Percentiles rank a stretch among this genome's conserved stretches.
Evolutionary conservation across 2,888 invertebrate species (phyloP).

Genomic region (Ptychoptera albimana): DNA sequence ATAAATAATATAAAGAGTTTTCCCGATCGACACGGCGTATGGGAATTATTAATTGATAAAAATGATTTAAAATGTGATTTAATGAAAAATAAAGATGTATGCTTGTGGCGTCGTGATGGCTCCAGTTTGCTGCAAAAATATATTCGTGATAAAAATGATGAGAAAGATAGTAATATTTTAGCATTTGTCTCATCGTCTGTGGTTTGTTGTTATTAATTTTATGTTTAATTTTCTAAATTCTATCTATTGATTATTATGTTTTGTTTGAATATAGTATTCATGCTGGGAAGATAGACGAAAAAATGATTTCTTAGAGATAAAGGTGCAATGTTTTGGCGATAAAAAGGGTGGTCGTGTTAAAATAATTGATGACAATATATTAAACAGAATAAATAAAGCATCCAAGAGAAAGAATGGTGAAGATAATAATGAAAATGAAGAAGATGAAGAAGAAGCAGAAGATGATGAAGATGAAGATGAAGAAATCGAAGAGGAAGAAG

Average conservation of each 20-base stretch:
- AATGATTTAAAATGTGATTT: conserved; percentile 23
- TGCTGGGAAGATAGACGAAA: conserved; percentile 29
- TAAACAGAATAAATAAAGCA: conserved; percentile 8
- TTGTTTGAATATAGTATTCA: conserved; percentile 21
- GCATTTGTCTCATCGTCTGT: conserved; percentile 29
- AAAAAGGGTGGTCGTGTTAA: conserved; percentile 19
- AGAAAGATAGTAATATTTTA: conserved; percentile 18
- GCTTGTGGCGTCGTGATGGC: conserved; percentile 29
- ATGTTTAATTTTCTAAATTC: not conserved
- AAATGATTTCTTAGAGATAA: conserved; percentile 23
- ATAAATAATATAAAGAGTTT: conserved; percentile 9
- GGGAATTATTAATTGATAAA: conserved; percentile 16
- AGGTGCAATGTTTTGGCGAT: conserved; percentile 21
- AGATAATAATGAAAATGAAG: conserved; percentile 15
- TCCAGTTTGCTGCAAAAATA: conserved; percentile 28
- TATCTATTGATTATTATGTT: not conserved
- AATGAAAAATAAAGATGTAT: conserved; percentile 22
- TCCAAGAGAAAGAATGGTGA: conserved; percentile 11
- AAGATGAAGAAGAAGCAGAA: conserved; percentile 12
- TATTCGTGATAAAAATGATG: conserved; percentile 23
- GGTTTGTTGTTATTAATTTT: conserved; percentile 17
- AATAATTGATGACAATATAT: conserved; percentile 15
- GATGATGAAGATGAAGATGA: not conserved
- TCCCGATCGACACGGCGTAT: conserved; percentile 11
- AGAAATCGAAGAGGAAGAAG: conserved; percentile 15